Evolutionary conservation across 2,797 vertebrate species (phyloP).

Genomic region (Miichthys miiuy): DNA sequence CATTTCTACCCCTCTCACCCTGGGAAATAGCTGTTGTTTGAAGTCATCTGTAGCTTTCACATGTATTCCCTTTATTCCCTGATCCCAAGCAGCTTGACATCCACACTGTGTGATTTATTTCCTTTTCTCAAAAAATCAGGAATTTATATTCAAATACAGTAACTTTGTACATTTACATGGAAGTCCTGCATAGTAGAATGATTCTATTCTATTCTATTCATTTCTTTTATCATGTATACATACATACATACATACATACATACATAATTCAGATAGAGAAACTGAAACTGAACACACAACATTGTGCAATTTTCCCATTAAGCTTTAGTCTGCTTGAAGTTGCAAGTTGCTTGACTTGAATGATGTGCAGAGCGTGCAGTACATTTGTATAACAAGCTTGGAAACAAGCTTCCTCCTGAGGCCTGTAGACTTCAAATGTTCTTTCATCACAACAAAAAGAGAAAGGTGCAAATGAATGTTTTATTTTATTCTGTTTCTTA

Average conservation of each 20-base stretch:
- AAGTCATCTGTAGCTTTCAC: conserved; percentile 67
- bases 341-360: background rate
- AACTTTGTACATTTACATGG: too few relatives aligned
- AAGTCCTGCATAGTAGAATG: too few relatives aligned
- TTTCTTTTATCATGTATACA: too few relatives aligned
- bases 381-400: background rate
- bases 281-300: background rate
- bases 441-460: background rate
- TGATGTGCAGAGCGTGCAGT: too few relatives aligned
- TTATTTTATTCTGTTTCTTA: background rate
- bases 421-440: background rate
- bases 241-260: too few relatives aligned
- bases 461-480: background rate
- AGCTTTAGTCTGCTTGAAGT: background rate
- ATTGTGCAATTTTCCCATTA: background rate
- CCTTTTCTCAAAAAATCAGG: too few relatives aligned
- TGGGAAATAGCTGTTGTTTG: conserved; percentile 65
- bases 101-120: background rate
- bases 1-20: conserved; percentile 20
- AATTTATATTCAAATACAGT: too few relatives aligned
- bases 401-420: background rate
- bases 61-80: conserved; percentile 62
- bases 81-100: conserved; percentile 51
- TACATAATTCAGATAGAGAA: too few relatives aligned
- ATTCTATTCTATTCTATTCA: too few relatives aligned